phyloP scores from a whole-genome alignment of 2,888 invertebrate genomes.

The Laspeyria flexula region DNA sequence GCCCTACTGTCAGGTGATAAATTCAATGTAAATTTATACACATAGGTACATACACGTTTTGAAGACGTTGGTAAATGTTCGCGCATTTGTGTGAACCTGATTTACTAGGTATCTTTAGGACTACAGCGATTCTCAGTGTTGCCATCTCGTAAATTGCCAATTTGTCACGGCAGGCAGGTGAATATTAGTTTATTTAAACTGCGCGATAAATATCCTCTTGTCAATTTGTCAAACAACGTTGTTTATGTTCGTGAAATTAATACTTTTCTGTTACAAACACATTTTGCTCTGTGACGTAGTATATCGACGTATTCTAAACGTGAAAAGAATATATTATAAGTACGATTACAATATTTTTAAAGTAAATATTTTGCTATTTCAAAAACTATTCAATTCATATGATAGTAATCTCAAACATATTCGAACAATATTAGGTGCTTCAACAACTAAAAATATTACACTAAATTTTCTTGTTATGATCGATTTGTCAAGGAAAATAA shows the following conservation, averaged over 20 bases:
- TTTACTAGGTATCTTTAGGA: constrained; percentile 1
- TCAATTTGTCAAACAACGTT: neutral
- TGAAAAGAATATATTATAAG: too few species aligned
- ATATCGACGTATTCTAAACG: too few species aligned
- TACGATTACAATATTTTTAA: too few species aligned
- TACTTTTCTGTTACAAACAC: neutral
- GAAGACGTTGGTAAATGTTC: constrained; percentile 3
- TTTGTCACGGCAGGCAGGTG: neutral
- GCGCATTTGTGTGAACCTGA: constrained; percentile 1
- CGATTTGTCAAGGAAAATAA: constrained; percentile 23
- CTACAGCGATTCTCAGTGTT: neutral
- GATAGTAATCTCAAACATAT: neutral
- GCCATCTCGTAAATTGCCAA: neutral
- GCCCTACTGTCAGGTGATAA: constrained; percentile 21
- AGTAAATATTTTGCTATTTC: too few species aligned
- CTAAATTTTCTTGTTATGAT: constrained; percentile 9
- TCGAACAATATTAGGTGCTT: constrained; percentile 2
- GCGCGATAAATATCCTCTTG: neutral
- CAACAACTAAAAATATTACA: constrained; percentile 11
- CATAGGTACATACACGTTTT: constrained; percentile 18
- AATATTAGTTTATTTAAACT: neutral
- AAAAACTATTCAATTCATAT: too few species aligned
- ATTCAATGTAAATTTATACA: constrained; percentile 26
- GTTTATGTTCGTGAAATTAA: neutral
- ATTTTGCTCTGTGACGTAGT: too few species aligned